Evolutionary conservation across 2,797 vertebrate species (phyloP), one percentile per base, ranked within the genome.

Genomic region (Adrianichthys oophorus): DNA sequence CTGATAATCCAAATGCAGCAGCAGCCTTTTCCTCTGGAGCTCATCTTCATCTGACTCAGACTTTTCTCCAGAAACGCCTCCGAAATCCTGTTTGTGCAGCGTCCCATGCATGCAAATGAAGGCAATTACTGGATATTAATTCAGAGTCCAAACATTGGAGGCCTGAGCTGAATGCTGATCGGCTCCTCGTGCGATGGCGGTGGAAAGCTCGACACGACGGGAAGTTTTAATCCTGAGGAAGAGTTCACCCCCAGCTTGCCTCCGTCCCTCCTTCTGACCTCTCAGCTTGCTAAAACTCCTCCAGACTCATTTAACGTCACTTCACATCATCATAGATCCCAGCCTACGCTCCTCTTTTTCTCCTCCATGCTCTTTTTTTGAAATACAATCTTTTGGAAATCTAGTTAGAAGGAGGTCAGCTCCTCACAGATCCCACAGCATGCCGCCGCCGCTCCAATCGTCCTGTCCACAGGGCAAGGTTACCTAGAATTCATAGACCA

Each of bases 401-500:
- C 52, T 23, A 60, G 17, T 47, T 45, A 64, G 10, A 14, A 52
- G 53, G 49, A 7, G 46, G 52, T 51, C 49, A 7, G 24, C 58
- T 66, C 51, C 67, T 80, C 73, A 77, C 72, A 73, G 56, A 45
- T 76, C 45, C 6, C 61, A 23, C 74, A 8, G 66, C 71, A 45
- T 64, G 74, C 57, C 10, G 72, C 68, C 63, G 53, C 69, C 66
- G 73, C 74, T 55, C 67, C 76, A 71, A 72, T 52, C 57, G 59
- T 70, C 76, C 82, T 78, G 71, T 71, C 78, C 49, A 54, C 17
- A 51, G 62, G 67, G 53, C 68, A 67, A 79, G 79, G 87, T 87
- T 78, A 78, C 65, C 55, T 66, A 78, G 80, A 52, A 85, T 82
- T 79, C 87, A 80, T 78, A 26, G 46, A 72, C 61, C 87, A 84